Percentiles rank a stretch among this genome's conserved stretches.
These are phyloP conservation scores for Eleutherodactylus coqui DNA, from an alignment of 2,797 vertebrate species.

Conservation along the genomic window DNA sequence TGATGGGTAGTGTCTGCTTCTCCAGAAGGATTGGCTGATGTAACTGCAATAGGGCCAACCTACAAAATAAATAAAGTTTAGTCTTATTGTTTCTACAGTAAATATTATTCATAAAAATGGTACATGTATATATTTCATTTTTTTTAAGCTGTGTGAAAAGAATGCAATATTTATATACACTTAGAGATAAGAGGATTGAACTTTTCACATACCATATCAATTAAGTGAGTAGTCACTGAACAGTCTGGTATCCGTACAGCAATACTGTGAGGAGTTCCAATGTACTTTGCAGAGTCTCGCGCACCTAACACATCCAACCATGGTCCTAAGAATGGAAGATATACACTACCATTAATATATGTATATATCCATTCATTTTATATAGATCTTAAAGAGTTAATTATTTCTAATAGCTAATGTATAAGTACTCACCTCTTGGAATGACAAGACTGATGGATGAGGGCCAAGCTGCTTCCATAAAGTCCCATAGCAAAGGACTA, in stretches of 20 bases:
- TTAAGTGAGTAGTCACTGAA: conserved; percentile 86
- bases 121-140: neutral
- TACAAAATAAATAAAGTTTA: conserved; percentile 60
- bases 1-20: conserved; percentile 93
- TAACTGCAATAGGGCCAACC: conserved; percentile 90
- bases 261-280: conserved; percentile 86
- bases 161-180: neutral
- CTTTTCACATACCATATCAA: conserved; percentile 77
- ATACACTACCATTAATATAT: neutral
- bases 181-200: neutral
- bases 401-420: neutral
- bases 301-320: conserved; percentile 89
- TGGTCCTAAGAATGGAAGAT: conserved; percentile 72
- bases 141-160: neutral
- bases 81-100: neutral
- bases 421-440: conserved; percentile 80
- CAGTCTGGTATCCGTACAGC: conserved; percentile 89
- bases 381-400: neutral
- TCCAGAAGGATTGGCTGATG: conserved; percentile 90
- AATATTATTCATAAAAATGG: no score
- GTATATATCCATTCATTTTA: neutral
- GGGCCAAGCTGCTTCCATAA: conserved; percentile 90
- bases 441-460: conserved; percentile 91
- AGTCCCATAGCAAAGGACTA: conserved; percentile 85
- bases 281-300: conserved; percentile 84